Evolutionary conservation across 2,888 invertebrate species (phyloP).

Genomic region (Pheosia tremula): DNA sequence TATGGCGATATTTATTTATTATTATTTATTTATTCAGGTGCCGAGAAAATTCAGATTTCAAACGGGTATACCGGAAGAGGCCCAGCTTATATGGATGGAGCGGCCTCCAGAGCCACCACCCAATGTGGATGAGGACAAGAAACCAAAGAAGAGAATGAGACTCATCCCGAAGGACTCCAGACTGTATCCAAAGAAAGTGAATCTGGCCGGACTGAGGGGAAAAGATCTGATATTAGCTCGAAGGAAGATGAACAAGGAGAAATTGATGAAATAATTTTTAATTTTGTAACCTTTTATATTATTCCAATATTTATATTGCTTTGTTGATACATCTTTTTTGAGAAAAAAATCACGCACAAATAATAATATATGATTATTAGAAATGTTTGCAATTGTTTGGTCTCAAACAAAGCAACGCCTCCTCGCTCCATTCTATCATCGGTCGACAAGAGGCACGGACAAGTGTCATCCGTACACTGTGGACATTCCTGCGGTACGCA

Average conservation of each 20-base stretch:
- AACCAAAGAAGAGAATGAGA: slow-evolving; percentile 18
- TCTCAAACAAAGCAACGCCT: too few species aligned
- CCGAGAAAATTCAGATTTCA: slow-evolving; percentile 59
- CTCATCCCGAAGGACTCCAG: slow-evolving; percentile 28
- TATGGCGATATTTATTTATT: too few species aligned
- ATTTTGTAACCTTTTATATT: background rate
- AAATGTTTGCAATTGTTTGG: too few species aligned
- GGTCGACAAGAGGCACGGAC: too few species aligned
- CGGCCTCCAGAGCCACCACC: slow-evolving; percentile 17
- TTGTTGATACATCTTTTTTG: too few species aligned
- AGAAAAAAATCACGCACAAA: too few species aligned
- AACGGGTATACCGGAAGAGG: slow-evolving; percentile 39
- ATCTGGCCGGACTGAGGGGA: slow-evolving; percentile 47
- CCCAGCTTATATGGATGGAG: slow-evolving; percentile 68
- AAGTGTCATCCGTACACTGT: too few species aligned
- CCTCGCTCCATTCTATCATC: too few species aligned
- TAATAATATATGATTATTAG: too few species aligned
- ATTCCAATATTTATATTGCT: too few species aligned
- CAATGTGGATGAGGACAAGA: slow-evolving; percentile 5
- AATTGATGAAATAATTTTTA: slow-evolving; percentile 49
- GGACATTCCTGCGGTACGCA: too few species aligned
- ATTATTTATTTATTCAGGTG: slow-evolving; percentile 34
- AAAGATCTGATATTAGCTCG: slow-evolving; percentile 57
- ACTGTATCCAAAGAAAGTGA: slow-evolving; percentile 47
- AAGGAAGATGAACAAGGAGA: slow-evolving; percentile 53